phyloP scores from a whole-genome alignment of 1,140 invertebrate genomes.

The Tetramorium alpestre region DNA sequence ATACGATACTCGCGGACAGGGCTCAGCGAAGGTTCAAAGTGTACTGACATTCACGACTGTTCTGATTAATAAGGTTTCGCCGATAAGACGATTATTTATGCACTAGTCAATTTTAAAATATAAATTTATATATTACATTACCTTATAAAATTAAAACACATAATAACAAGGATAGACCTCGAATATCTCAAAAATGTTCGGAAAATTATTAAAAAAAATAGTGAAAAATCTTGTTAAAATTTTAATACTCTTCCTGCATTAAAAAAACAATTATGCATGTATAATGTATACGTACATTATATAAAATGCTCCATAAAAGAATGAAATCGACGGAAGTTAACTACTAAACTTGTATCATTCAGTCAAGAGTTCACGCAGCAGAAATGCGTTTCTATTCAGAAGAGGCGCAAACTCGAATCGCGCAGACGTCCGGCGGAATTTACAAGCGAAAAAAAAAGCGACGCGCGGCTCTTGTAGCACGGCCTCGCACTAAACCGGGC shows the following conservation, averaged over 20 bases:
- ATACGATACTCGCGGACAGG: slow-evolving; percentile 17
- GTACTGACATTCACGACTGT: not conserved
- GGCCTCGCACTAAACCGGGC: slow-evolving; percentile 12
- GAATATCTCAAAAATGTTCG: not conserved
- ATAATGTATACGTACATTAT: not conserved
- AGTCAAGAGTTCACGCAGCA: slow-evolving; percentile 6
- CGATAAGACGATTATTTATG: not conserved
- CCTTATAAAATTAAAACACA: not conserved
- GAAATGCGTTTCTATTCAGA: not conserved
- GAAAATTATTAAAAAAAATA: not conserved
- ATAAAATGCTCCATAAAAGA: not conserved
- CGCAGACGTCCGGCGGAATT: slow-evolving; percentile 14
- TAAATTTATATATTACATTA: not conserved
- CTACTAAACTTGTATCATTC: not conserved
- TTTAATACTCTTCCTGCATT: not conserved
- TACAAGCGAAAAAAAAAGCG: not conserved
- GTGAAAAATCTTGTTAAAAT: not conserved
- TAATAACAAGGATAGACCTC: not conserved
- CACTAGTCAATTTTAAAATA: not conserved
- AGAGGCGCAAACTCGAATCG: slow-evolving; percentile 9
- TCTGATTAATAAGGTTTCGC: slow-evolving; percentile 7
- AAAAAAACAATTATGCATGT: not conserved
- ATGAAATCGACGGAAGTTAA: not conserved
- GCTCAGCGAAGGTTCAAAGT: not conserved
- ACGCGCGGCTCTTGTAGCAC: not conserved